Conservation (phyloP, 2,797 vertebrate genomes). For the Vireo griseus region DNA sequence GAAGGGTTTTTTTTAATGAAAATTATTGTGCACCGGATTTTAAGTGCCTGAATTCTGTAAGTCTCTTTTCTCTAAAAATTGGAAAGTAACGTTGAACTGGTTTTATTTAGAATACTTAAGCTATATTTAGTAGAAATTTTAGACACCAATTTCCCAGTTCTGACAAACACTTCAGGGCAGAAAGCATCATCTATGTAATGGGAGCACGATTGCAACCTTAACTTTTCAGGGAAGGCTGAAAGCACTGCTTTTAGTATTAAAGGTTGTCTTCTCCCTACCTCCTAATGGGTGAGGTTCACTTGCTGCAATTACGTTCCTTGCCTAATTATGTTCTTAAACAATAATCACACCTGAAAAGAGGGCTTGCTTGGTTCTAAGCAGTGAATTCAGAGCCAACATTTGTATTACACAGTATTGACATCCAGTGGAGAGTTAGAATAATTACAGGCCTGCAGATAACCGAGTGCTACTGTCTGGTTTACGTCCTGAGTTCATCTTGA, state of each 20-base stretch:
- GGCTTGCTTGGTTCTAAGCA: background rate
- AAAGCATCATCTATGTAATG: background rate
- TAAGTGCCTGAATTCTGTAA: background rate
- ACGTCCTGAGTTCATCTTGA: background rate
- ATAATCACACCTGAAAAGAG: background rate
- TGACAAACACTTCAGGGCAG: background rate
- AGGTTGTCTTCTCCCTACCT: background rate
- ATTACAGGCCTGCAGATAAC: slow-evolving; percentile 70
- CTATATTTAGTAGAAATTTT: background rate
- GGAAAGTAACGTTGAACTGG: background rate
- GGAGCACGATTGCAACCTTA: background rate
- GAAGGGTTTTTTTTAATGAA: background rate
- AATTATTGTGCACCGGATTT: background rate
- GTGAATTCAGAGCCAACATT: slow-evolving; percentile 20
- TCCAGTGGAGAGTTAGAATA: slow-evolving; percentile 75
- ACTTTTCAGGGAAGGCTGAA: background rate
- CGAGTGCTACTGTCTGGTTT: background rate
- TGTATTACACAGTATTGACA: slow-evolving; percentile 77
- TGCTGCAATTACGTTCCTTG: background rate
- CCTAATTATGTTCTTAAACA: background rate
- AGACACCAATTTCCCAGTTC: background rate
- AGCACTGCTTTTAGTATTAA: background rate
- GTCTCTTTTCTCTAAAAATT: background rate
- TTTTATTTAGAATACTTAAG: background rate
- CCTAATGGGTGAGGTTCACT: background rate